A percentile compares a stretch with the other conserved stretches of the same genome.
Evolutionary conservation across 1,140 invertebrate species (phyloP).

Genomic region (Camponotus pennsylvanicus): DNA sequence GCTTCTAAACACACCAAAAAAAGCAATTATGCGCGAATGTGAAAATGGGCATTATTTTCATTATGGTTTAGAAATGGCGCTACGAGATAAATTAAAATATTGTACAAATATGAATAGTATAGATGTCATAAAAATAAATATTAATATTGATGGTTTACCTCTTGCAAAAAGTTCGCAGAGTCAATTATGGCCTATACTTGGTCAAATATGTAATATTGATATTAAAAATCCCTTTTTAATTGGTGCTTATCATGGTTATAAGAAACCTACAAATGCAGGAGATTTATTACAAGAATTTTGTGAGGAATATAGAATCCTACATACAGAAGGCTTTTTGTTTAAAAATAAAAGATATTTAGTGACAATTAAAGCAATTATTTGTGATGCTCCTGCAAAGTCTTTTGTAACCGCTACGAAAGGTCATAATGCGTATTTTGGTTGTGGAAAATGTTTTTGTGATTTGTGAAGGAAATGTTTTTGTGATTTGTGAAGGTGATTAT

Average conservation of each 20-base stretch:
- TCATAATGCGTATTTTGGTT: too few relatives aligned
- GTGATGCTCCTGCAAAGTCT: not conserved
- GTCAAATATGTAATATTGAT: not conserved
- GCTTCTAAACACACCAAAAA: not conserved
- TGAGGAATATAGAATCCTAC: not conserved
- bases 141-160: not conserved
- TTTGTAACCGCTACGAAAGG: too few relatives aligned
- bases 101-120: not conserved
- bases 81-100: not conserved
- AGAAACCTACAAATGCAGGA: not conserved
- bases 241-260: not conserved
- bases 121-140: not conserved
- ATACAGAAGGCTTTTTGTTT: not conserved
- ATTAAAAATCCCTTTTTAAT: not conserved
- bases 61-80: not conserved
- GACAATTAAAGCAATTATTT: not conserved
- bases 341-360: not conserved
- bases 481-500: too few relatives aligned
- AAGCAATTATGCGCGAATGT: not conserved
- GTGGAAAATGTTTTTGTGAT: too few relatives aligned
- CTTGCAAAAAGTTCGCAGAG: not conserved
- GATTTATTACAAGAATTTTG: not conserved
- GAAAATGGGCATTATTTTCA: not conserved
- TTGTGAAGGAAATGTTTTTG: too few relatives aligned
- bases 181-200: not conserved